phyloP scores from a whole-genome alignment of 2,797 vertebrate species.

The Podargus strigoides region DNA sequence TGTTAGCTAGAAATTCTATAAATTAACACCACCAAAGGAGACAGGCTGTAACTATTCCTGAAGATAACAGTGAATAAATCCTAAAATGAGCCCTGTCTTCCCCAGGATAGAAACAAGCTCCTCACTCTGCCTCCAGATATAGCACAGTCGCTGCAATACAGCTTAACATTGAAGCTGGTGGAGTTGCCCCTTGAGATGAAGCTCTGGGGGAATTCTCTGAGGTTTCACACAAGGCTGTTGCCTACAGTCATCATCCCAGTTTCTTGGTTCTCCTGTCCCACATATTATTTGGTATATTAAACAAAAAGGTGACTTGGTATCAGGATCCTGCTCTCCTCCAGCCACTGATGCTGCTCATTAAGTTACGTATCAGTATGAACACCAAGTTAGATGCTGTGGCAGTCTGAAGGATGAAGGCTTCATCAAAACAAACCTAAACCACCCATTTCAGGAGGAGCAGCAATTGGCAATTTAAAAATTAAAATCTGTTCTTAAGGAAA shows the following conservation, averaged over 20 bases:
- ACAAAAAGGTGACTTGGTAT: not conserved
- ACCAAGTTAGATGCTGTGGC: not conserved
- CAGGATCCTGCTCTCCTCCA: not conserved
- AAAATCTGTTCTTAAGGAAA: not conserved
- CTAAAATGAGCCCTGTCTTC: not conserved
- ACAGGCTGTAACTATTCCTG: not conserved
- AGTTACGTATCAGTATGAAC: fast-evolving
- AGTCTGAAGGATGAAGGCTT: not conserved
- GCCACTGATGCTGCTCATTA: not conserved
- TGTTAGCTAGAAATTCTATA: not conserved
- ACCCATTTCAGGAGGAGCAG: not conserved
- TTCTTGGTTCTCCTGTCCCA: not conserved
- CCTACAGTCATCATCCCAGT: not conserved
- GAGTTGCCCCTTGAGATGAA: not conserved
- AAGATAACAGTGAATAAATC: not conserved
- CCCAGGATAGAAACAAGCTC: not conserved
- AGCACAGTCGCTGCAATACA: not conserved
- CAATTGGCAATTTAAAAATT: not conserved
- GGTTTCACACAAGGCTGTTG: not conserved
- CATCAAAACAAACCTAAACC: not conserved
- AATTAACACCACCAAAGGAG: not conserved
- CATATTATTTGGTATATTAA: not conserved
- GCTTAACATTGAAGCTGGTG: fast-evolving
- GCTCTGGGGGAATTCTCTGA: not conserved
- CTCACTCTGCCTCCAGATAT: not conserved